Evolutionary conservation across 2,888 invertebrate genomes (phyloP).

Genomic region (Meandrusa payeni): DNA sequence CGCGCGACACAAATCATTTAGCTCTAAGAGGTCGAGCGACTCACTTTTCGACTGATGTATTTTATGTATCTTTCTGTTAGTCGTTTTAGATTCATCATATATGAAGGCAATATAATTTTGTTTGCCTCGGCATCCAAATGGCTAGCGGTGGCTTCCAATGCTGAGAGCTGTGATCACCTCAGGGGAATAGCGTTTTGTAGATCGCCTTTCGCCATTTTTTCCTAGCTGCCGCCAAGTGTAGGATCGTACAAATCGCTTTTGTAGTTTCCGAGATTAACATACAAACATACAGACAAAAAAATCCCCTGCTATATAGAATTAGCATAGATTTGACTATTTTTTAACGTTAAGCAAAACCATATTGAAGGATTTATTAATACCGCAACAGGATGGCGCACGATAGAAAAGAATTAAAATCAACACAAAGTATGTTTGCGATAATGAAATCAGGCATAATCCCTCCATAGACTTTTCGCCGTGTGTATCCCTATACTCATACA

Average conservation of each 20-base stretch:
- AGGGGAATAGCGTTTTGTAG: too few relatives aligned
- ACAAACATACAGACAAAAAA: too few relatives aligned
- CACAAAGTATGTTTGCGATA: constrained; percentile 14
- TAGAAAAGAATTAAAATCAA: constrained; percentile 17
- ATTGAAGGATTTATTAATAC: constrained; percentile 15
- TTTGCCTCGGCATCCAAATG: too few relatives aligned
- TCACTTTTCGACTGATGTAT: too few relatives aligned
- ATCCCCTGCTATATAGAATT: too few relatives aligned
- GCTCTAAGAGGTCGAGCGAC: not conserved
- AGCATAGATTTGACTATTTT: too few relatives aligned
- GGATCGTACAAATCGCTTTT: too few relatives aligned
- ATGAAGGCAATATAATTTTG: too few relatives aligned
- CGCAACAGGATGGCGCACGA: constrained; percentile 10
- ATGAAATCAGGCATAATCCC: constrained; percentile 16
- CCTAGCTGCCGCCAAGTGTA: not conserved
- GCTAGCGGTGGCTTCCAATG: too few relatives aligned
- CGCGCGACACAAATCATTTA: constrained; percentile 5
- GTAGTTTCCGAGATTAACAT: too few relatives aligned
- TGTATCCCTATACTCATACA: not conserved
- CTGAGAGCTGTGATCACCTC: too few relatives aligned
- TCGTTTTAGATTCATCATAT: not conserved
- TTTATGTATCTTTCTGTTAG: not conserved
- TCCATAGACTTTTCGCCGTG: constrained; percentile 7
- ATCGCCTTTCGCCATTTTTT: too few relatives aligned
- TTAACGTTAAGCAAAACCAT: constrained; percentile 3